Conservation (phyloP, 2,797 vertebrate genomes). For the Lagodon rhomboides region DNA sequence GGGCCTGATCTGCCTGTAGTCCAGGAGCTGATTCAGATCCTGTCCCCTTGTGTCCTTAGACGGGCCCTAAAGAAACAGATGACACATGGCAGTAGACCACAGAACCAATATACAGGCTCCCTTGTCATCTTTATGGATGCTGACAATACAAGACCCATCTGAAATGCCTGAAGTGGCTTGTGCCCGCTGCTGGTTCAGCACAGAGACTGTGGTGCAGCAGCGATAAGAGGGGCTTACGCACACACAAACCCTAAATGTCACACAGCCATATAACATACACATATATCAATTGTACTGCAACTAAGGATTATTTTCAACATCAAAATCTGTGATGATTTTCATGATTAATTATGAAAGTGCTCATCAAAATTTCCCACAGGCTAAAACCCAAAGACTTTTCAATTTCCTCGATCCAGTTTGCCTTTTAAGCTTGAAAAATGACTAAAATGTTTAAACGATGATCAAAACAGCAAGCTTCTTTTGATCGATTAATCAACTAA, state of each 20-base stretch:
- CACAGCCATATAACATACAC: slow-evolving; percentile 34
- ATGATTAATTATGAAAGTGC: no score
- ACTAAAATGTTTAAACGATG: no score
- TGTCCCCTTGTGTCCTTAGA: slow-evolving; percentile 71
- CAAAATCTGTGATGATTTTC: no score
- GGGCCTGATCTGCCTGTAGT: slow-evolving; percentile 53
- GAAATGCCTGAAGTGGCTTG: slow-evolving; percentile 63
- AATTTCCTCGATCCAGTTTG: no score
- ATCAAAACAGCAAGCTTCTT: no score
- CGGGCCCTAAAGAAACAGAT: slow-evolving; percentile 77
- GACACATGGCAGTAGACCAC: slow-evolving; percentile 70
- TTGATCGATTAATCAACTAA: no score
- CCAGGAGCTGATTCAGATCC: slow-evolving; percentile 80
- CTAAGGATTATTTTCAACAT: no score
- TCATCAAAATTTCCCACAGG: no score
- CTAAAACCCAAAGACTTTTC: no score
- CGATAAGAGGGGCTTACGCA: slow-evolving; percentile 51
- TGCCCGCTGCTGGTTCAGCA: slow-evolving; percentile 71
- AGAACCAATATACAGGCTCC: slow-evolving; percentile 47
- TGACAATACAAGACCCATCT: slow-evolving; percentile 74
- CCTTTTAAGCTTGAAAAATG: no score
- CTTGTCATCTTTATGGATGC: slow-evolving; percentile 68
- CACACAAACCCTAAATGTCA: slow-evolving; percentile 37
- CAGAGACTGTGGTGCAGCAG: slow-evolving; percentile 37
- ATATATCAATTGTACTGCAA: neutral